These are phyloP conservation scores for Odontophorus gujanensis DNA, from an alignment of 2,113 vertebrate species.

Conservation along the genomic window DNA sequence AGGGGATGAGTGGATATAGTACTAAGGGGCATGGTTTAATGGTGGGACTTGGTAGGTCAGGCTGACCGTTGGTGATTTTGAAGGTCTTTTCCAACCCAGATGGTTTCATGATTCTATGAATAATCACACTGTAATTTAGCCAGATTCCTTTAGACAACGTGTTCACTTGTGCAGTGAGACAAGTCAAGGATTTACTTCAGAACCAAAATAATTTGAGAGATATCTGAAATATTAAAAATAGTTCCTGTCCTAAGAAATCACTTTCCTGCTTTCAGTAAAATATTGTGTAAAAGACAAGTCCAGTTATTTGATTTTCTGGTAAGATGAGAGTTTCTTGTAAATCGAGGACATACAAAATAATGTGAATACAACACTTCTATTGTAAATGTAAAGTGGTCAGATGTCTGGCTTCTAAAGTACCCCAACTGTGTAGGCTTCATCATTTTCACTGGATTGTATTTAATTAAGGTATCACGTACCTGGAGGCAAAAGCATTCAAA, in stretches of 20 bases:
- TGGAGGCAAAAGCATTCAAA: background rate
- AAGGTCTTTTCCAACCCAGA: background rate
- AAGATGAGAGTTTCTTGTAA: background rate
- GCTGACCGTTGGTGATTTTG: background rate
- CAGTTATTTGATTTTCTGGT: background rate
- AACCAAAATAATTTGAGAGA: background rate
- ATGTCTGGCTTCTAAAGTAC: background rate
- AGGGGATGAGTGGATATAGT: background rate
- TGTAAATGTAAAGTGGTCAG: background rate
- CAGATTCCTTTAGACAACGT: background rate
- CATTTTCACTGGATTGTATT: background rate
- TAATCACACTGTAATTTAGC: background rate
- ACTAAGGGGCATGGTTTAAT: background rate
- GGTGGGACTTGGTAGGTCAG: background rate
- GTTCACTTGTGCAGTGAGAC: background rate
- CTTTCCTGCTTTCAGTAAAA: background rate
- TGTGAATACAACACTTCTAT: background rate
- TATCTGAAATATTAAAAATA: background rate
- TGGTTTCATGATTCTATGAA: background rate
- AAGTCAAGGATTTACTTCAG: background rate
- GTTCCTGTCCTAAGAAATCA: background rate
- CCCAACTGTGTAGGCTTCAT: background rate
- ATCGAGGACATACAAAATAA: background rate
- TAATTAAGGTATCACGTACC: constrained; percentile 1
- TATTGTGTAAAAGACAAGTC: background rate